Percentiles rank a stretch among this genome's conserved stretches.
Conservation (phyloP, 1,140 invertebrate species). For the Stegodyphus dumicola region DNA sequence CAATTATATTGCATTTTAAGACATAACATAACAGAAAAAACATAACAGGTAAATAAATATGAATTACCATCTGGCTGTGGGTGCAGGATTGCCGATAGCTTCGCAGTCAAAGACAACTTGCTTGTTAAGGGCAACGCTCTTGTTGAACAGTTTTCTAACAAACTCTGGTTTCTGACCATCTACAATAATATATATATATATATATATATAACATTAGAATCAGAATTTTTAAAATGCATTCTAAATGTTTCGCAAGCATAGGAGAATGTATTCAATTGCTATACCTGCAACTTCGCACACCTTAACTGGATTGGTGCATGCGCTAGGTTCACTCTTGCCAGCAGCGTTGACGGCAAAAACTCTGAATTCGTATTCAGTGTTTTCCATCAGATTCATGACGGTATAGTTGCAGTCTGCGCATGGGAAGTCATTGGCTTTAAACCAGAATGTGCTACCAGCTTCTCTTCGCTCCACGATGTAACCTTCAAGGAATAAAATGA, state of each 20-base stretch:
- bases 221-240: too few relatives aligned
- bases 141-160: conserved; percentile 81
- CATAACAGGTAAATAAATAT: neutral
- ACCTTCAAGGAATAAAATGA: conserved; percentile 12
- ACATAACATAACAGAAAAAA: too few relatives aligned
- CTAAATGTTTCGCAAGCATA: neutral
- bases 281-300: conserved; percentile 61
- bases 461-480: conserved; percentile 72
- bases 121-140: conserved; percentile 86
- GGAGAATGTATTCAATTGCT: neutral
- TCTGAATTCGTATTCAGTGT: conserved; percentile 64
- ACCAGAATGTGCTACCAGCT: conserved; percentile 82
- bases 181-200: conserved; percentile 36
- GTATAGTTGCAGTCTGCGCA: conserved; percentile 85
- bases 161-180: conserved; percentile 94
- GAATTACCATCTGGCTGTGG: conserved; percentile 83
- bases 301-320: conserved; percentile 62
- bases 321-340: conserved; percentile 58
- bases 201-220: too few relatives aligned
- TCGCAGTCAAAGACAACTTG: conserved; percentile 87
- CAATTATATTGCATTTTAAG: neutral
- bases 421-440: conserved; percentile 90
- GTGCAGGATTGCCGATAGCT: conserved; percentile 89
- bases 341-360: conserved; percentile 63
- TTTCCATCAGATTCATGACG: conserved; percentile 80